Base-by-base conservation (phyloP, 2,888 invertebrate species). In the Drosophila meridionalis region DNA sequence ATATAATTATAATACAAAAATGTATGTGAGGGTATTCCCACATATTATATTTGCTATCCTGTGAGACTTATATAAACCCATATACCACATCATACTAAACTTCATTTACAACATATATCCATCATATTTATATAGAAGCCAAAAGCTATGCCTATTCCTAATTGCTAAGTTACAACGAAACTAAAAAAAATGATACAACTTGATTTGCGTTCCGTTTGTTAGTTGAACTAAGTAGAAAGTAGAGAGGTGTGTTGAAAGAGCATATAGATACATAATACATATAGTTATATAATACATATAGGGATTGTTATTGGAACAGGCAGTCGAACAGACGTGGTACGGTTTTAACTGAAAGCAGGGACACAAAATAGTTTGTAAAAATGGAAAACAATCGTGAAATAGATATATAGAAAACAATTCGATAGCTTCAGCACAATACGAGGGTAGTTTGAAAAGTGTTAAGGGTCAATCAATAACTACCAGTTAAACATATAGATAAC, bases 291-390 rank as follows among this genome's bases (percentile, higher is more conserved):
- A 52, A 28, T 69, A 56, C 34, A 11, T 53, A 53, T 55, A 55
- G 9, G 68, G 43, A 62, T 68, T 68, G 76, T 72, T 78, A 76
- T 64, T 50, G 60, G 20, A 36, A 32, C 28, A 14, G 70, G 48
- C 38, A 38, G 50, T 55, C 56, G 58, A 59, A 55, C 40, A 47
- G 30, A 50, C 50, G 73, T 78, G 79, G 80, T 71, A 80, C 38
- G 87, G 82, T 84, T 84, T 83, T 60, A 69, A 81, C 59, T 50
- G 67, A 81, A 73, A 75, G 87, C 84, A 87, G 84, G 84, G 87
- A 84, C 73, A 87, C 73, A 80, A 81, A 73, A 69, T 79, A 73
- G 63, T 79, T 76, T 68, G 40, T 73, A 73, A 60, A 71, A 72
- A 67, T 42, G 53, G 70, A 70, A 32, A 72, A 69, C 48, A 61